Percentiles rank a stretch among this genome's conserved stretches.
phyloP scores from a whole-genome alignment of 2,113 vertebrate genomes.

The Ochotona princeps region DNA sequence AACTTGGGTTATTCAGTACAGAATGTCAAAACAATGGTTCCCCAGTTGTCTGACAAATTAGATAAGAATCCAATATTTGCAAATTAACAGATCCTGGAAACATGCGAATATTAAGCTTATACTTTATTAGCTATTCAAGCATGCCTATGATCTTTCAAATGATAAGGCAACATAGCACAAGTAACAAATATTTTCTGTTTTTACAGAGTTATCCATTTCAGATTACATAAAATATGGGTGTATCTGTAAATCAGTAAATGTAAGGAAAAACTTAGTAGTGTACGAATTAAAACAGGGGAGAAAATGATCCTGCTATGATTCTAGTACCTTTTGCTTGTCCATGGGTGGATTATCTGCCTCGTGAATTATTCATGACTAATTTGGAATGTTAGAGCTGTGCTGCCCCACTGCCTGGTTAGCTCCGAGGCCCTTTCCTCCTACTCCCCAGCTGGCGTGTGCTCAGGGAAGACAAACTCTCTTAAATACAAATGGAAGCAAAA shows the following conservation, averaged over 20 bases:
- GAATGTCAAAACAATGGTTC: conserved; percentile 16
- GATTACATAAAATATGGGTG: background rate
- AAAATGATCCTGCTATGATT: conserved; percentile 75
- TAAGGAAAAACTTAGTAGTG: conserved; percentile 45
- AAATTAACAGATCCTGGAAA: background rate
- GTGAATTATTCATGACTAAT: conserved; percentile 81
- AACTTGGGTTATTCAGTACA: background rate
- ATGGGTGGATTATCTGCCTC: conserved; percentile 75
- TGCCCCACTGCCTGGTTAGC: conserved; percentile 76
- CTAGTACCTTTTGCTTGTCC: conserved; percentile 80
- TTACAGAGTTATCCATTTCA: conserved; percentile 41
- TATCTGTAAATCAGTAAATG: background rate
- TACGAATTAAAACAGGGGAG: conserved; percentile 54
- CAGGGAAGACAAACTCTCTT: conserved; percentile 77
- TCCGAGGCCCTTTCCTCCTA: conserved; percentile 79
- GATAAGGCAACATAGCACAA: conserved; percentile 32
- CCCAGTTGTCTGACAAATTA: background rate
- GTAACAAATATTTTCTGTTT: conserved; percentile 30
- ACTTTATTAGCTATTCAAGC: background rate
- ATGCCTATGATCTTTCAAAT: background rate
- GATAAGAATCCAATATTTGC: conserved; percentile 26
- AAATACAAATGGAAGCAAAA: conserved; percentile 80
- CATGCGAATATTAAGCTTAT: background rate
- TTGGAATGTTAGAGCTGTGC: conserved; percentile 71
- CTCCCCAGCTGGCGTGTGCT: conserved; percentile 80